phyloP scores from a whole-genome alignment of 1,140 invertebrate species.

The Brachionus koreanus region DNA sequence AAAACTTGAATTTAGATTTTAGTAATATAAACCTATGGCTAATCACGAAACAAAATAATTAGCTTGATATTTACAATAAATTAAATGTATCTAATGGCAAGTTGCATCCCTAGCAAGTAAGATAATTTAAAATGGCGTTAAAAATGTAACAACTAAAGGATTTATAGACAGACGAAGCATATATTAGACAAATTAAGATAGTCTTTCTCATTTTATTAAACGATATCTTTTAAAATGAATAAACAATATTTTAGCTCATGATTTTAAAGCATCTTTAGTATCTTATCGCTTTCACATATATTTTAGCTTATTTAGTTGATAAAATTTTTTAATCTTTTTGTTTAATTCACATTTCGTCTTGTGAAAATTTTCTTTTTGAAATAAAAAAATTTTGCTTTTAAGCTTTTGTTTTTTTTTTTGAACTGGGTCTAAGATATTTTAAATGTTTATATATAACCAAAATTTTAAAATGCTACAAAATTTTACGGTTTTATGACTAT shows the following conservation, averaged over 20 bases:
- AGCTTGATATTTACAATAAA: conserved; percentile 26
- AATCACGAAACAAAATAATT: conserved; percentile 30
- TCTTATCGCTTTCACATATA: not conserved
- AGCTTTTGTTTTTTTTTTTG: not conserved
- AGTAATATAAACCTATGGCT: not conserved
- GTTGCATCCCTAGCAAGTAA: not conserved
- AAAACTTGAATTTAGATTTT: not conserved
- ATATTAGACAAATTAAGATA: not conserved
- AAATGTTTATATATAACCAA: not conserved
- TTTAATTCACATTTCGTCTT: not conserved
- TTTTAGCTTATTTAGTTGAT: not conserved
- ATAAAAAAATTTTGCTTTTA: not conserved
- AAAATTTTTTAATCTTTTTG: not conserved
- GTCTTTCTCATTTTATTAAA: not conserved
- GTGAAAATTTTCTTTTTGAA: not conserved
- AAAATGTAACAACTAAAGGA: not conserved
- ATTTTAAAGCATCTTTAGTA: not conserved
- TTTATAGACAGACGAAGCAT: not conserved
- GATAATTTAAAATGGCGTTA: not conserved
- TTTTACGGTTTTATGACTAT: not conserved
- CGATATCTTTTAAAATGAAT: not conserved
- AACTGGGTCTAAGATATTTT: not conserved
- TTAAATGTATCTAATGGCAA: conserved; percentile 15
- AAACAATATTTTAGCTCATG: not conserved
- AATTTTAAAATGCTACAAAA: not conserved